These are phyloP conservation scores for Amphiduros pacificus DNA, from an alignment of 2,888 invertebrate species.

Conservation along the genomic window DNA sequence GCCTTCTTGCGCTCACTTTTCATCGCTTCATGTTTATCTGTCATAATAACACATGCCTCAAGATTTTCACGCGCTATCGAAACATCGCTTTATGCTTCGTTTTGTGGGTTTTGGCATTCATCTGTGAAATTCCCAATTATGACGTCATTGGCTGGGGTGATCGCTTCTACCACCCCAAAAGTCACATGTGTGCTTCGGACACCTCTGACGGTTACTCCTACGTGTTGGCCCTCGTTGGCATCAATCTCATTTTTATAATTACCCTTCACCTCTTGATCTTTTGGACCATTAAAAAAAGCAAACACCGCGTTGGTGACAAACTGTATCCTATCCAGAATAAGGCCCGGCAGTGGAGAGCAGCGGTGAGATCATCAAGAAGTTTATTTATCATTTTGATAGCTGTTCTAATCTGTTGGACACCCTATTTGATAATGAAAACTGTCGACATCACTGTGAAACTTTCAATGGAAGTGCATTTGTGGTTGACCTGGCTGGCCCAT, in stretches of 20 bases:
- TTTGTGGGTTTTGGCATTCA: constrained; percentile 42
- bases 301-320: constrained; percentile 34
- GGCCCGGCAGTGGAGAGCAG: neutral
- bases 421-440: constrained; percentile 7
- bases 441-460: constrained; percentile 7
- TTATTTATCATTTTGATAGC: constrained; percentile 17
- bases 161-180: constrained; percentile 46
- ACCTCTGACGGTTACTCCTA: constrained; percentile 45
- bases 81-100: constrained; percentile 35
- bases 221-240: constrained; percentile 41
- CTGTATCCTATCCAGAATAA: neutral
- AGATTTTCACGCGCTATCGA: constrained; percentile 36
- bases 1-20: constrained; percentile 39
- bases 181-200: constrained; percentile 47
- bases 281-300: constrained; percentile 26
- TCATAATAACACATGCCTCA: constrained; percentile 33
- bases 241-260: constrained; percentile 38
- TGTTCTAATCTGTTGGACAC: constrained; percentile 23
- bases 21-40: constrained; percentile 43
- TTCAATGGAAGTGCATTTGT: constrained; percentile 18
- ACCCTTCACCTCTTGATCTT: constrained; percentile 42
- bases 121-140: constrained; percentile 46
- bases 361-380: constrained; percentile 5
- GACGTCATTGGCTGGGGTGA: constrained; percentile 47
- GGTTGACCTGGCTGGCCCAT: constrained; percentile 23